These are phyloP conservation scores for Umimayanthus chanpuru DNA, from an alignment of 92 coral and sea anemone genomes.

Conservation along the genomic window DNA sequence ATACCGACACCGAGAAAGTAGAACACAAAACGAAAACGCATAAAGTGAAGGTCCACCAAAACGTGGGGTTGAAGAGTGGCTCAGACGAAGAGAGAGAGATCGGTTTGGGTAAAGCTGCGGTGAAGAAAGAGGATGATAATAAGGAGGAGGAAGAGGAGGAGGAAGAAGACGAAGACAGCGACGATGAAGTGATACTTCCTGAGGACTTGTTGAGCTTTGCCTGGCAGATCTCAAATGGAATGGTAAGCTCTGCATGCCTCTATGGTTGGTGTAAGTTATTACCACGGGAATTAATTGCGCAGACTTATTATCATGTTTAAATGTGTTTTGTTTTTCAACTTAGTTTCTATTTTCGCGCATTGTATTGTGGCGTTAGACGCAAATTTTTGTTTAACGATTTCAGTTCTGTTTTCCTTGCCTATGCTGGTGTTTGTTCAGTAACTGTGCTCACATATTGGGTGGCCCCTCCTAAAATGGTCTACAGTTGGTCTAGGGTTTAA, in stretches of 20 bases:
- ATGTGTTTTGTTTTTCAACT: no score
- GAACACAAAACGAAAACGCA: background rate
- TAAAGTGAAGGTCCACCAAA: background rate
- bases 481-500: no score
- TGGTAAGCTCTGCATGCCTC: background rate
- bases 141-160: background rate
- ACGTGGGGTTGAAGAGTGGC: background rate
- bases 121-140: background rate
- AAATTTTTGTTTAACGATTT: no score
- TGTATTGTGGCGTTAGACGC: no score
- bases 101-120: background rate
- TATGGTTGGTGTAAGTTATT: no score
- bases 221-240: slow-evolving; percentile 15
- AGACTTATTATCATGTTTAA: no score
- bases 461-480: no score
- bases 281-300: no score
- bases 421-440: no score
- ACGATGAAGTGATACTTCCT: background rate
- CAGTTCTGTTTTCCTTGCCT: no score
- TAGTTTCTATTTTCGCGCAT: no score
- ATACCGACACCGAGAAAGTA: background rate
- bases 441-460: no score
- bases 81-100: background rate
- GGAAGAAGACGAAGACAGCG: background rate
- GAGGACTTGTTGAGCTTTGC: background rate